Percentiles rank a stretch among this genome's conserved stretches.
These are phyloP conservation scores for Myotis findleyi DNA, from an alignment of 2,797 vertebrate species.

Conservation along the genomic window DNA sequence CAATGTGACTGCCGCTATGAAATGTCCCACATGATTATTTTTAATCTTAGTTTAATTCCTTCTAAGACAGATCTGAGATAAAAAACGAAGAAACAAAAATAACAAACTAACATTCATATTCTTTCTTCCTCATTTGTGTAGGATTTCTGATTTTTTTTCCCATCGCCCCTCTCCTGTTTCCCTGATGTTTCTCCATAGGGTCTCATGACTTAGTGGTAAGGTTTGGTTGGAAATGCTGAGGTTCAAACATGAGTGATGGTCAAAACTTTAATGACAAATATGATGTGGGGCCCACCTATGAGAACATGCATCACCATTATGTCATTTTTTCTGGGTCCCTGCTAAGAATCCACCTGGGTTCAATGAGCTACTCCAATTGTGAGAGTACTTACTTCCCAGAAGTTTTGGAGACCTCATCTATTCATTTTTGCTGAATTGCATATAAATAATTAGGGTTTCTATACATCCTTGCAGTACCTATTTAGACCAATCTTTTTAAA, in stretches of 20 bases:
- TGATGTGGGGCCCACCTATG: not conserved
- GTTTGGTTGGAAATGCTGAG: not conserved
- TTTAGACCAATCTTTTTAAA: not conserved
- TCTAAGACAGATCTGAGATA: not conserved
- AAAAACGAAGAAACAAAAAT: not conserved
- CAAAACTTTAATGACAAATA: not conserved
- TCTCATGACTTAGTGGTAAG: not conserved
- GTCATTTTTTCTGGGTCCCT: not conserved
- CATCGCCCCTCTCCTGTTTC: not conserved
- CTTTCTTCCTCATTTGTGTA: not conserved
- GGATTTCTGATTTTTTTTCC: not conserved
- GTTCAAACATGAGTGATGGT: not conserved
- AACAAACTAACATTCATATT: not conserved
- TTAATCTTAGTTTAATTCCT: conserved; percentile 28
- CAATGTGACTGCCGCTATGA: not conserved
- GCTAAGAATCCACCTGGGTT: not conserved
- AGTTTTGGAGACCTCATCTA: not conserved
- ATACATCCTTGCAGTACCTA: not conserved
- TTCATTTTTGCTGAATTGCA: not conserved
- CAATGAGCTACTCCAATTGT: not conserved
- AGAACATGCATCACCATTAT: not conserved
- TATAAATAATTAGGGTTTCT: not conserved
- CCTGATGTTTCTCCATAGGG: not conserved
- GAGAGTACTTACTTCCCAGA: not conserved
- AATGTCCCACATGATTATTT: not conserved